Conservation (phyloP, 2,888 invertebrate genomes). For the Synanthedon andrenaeformis region DNA sequence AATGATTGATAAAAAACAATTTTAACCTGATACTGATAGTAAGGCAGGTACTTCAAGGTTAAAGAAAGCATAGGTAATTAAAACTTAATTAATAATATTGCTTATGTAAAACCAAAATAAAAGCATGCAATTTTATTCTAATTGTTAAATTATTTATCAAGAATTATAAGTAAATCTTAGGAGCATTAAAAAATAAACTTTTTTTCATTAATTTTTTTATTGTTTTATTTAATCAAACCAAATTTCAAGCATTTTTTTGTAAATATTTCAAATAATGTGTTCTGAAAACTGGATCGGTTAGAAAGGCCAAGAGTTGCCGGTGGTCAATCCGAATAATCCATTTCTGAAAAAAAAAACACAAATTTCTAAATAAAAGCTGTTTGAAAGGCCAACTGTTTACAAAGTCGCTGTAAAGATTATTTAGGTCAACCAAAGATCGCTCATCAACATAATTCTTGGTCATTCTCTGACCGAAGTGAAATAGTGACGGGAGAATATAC, state of each 20-base stretch:
- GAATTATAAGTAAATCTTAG: neutral
- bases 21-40: too few species aligned
- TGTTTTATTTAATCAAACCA: neutral
- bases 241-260: neutral
- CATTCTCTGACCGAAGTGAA: too few species aligned
- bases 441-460: too few species aligned
- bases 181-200: neutral
- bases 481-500: too few species aligned
- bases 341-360: constrained; percentile 13
- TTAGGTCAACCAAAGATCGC: too few species aligned
- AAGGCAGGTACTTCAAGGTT: too few species aligned
- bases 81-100: too few species aligned
- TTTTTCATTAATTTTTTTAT: neutral
- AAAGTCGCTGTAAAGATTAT: too few species aligned
- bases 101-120: neutral
- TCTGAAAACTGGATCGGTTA: constrained; percentile 1
- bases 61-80: too few species aligned
- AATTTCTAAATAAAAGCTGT: too few species aligned
- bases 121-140: neutral
- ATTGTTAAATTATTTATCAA: neutral
- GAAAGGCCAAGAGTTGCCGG: constrained; percentile 13
- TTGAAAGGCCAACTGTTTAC: too few species aligned
- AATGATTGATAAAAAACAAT: too few species aligned
- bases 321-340: constrained; percentile 16
- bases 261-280: neutral